Percentiles rank a stretch among this genome's conserved stretches.
phyloP scores from a whole-genome alignment of 2,113 vertebrate genomes.

The Cyanoderma ruficeps region DNA sequence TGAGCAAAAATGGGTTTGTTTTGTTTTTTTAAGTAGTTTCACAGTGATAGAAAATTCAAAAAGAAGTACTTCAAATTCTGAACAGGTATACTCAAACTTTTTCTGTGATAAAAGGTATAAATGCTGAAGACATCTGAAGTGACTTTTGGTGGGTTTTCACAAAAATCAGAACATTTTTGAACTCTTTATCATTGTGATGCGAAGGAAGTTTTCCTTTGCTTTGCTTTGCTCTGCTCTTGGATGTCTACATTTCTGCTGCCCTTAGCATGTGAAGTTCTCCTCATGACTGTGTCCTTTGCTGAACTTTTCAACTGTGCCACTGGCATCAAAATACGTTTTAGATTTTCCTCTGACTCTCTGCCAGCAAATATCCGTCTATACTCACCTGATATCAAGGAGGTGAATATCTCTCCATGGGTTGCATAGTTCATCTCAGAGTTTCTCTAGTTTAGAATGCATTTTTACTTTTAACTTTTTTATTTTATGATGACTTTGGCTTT shows the following conservation, averaged over 20 bases:
- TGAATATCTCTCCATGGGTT: background rate
- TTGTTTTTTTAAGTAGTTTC: slow-evolving; percentile 50
- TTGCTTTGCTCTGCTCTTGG: slow-evolving; percentile 16
- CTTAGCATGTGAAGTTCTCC: slow-evolving; percentile 35
- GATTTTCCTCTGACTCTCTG: slow-evolving; percentile 1
- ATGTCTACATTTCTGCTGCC: slow-evolving; percentile 17
- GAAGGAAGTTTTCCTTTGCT: slow-evolving; percentile 24
- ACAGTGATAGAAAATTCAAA: slow-evolving; percentile 5
- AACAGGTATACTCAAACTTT: background rate
- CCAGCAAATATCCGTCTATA: background rate
- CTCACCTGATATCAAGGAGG: background rate
- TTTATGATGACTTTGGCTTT: background rate
- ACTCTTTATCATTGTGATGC: background rate
- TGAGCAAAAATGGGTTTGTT: slow-evolving; percentile 16
- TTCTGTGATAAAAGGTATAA: background rate
- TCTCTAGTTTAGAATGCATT: background rate
- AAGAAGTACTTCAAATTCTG: slow-evolving; percentile 33
- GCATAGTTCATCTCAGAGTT: background rate
- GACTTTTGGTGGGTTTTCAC: background rate
- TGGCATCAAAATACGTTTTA: slow-evolving; percentile 32
- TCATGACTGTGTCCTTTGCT: slow-evolving; percentile 41
- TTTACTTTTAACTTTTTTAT: background rate
- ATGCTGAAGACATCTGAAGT: slow-evolving; percentile 8
- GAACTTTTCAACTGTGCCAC: slow-evolving; percentile 56
- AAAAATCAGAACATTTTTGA: slow-evolving; percentile 9